Base-by-base conservation (phyloP, 1,140 invertebrate genomes). In the Catajapyx aquilonaris region DNA sequence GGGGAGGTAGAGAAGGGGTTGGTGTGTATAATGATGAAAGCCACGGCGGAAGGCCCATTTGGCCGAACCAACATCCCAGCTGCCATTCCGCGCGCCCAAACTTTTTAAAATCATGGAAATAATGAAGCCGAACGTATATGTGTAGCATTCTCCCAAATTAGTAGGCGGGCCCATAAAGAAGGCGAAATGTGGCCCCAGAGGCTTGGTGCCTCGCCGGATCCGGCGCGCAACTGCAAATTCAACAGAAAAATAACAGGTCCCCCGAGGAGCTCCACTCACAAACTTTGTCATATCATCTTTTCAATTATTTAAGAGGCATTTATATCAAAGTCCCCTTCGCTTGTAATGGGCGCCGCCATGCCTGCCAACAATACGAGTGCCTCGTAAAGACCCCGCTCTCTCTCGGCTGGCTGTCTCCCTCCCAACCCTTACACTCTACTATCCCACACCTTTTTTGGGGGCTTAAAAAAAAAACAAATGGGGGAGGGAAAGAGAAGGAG, bases 191-290 rank as follows among this genome's bases (percentile, higher is more conserved):
- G 13, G 15, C 30, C 30, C 30, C 13, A 5, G 30, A 31, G 30
- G 18, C 30, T 15, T 31, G 7, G 13, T 17, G n/a, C n/a, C n/a
- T n/a, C n/a, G n/a, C n/a, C n/a, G n/a, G n/a, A n/a, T n/a, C 18
- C 18, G 18, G 30, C 30, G 15, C 3, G 30, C 13, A 17, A 15
- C 18, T 13, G 30, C 30, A 31, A 31, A 31, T 31, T 31, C 30
- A 31, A 31, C 30, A 31, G 30, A 31, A 31, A 31, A 31, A 31
- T 31, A 31, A 31, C 30, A 31, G 30, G 30, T 31, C 30, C 18
- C 30, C 7, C 18, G 30, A 17, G 30, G 30, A 3, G 30, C 18
- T 17, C 13, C 30, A 31, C 15, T 17, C 15, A 15, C 15, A 13
- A 31, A 31, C 30, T 31, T 17, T 31, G 18, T 17, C 5, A 31